These are phyloP conservation scores for Squalus acanthias DNA, from an alignment of 2,797 vertebrate genomes.

Conservation along the genomic window DNA sequence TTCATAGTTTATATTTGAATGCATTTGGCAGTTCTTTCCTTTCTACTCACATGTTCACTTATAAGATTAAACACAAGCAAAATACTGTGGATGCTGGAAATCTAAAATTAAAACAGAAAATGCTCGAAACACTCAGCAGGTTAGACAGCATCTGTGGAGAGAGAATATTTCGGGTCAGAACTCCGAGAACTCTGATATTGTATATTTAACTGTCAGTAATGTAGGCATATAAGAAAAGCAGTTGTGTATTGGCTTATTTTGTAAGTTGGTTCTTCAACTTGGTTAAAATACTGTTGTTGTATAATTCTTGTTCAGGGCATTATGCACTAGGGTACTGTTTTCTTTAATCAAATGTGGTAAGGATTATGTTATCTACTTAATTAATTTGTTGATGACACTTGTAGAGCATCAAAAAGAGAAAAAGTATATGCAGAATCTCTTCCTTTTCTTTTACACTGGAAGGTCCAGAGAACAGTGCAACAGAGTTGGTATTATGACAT, in stretches of 20 bases:
- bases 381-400: neutral
- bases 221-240: neutral
- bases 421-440: neutral
- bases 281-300: neutral
- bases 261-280: neutral
- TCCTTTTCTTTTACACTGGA: too few species aligned
- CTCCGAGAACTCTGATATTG: neutral
- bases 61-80: neutral
- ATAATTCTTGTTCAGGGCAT: neutral
- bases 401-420: neutral
- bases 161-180: neutral
- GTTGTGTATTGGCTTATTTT: neutral
- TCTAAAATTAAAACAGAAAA: neutral
- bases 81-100: neutral
- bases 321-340: neutral
- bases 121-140: neutral
- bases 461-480: too few species aligned
- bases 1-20: slow-evolving; percentile 39
- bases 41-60: neutral
- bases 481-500: too few species aligned
- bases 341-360: neutral
- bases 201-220: neutral
- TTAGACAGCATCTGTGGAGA: neutral
- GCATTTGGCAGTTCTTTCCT: neutral
- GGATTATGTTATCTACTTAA: neutral